phyloP scores from a whole-genome alignment of 1,140 invertebrate genomes.

The Aphelenchoides fujianensis region DNA sequence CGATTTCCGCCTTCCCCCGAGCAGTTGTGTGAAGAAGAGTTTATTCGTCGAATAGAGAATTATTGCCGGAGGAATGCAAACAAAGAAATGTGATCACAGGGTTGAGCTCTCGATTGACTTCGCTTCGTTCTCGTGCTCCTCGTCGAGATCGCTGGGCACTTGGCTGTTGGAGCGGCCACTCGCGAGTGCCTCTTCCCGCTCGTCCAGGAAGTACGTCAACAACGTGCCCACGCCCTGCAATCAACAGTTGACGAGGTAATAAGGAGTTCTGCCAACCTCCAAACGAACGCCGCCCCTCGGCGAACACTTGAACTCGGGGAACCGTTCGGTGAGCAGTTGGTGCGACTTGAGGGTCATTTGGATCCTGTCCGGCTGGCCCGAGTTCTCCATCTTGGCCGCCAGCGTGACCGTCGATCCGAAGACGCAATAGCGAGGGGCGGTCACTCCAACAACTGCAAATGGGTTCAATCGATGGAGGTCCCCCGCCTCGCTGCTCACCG shows the following conservation, averaged over 20 bases:
- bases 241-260: no score
- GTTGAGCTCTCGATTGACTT: constrained; percentile 1
- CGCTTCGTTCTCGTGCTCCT: background rate
- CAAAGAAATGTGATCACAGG: no score
- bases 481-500: background rate
- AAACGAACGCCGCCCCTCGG: constrained; percentile 38
- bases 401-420: constrained; percentile 39
- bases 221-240: constrained; percentile 43
- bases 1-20: no score
- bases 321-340: constrained; percentile 41
- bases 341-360: constrained; percentile 50
- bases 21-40: no score
- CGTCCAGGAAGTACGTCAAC: constrained; percentile 49
- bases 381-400: constrained; percentile 52
- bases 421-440: constrained; percentile 52
- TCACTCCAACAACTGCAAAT: constrained; percentile 48
- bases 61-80: background rate
- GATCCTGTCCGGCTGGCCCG: constrained; percentile 44
- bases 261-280: constrained; percentile 31
- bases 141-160: constrained; percentile 5
- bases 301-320: constrained; percentile 45
- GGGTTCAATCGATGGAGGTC: no score
- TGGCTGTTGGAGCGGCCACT: constrained; percentile 16
- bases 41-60: no score
- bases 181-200: constrained; percentile 23